Conservation (phyloP, 2,888 invertebrate species). For the Liopterus haemorrhoidalis region DNA sequence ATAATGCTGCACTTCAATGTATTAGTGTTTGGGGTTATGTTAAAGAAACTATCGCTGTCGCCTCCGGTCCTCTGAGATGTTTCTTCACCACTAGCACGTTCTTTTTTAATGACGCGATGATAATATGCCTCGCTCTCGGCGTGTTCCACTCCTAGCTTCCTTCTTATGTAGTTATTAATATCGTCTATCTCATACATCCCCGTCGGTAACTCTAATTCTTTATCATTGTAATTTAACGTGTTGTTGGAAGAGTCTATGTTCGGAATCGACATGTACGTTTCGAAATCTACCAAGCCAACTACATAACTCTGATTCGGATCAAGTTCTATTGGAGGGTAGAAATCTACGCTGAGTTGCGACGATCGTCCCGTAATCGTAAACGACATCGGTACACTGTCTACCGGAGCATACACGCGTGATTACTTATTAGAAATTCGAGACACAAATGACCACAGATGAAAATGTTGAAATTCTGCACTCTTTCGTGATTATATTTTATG, state of each 20-base stretch:
- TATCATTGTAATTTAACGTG: slow-evolving; percentile 34
- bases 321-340: slow-evolving; percentile 1
- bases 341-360: slow-evolving; percentile 3
- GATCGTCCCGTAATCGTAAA: slow-evolving; percentile 2
- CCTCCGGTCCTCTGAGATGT: not conserved
- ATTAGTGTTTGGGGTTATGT: slow-evolving; percentile 31
- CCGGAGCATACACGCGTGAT: too few relatives aligned
- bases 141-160: too few relatives aligned
- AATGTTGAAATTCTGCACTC: slow-evolving; percentile 20
- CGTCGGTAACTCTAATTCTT: slow-evolving; percentile 30
- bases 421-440: slow-evolving; percentile 4
- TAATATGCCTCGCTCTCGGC: too few relatives aligned
- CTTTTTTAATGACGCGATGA: too few relatives aligned
- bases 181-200: slow-evolving; percentile 36
- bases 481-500: slow-evolving; percentile 13
- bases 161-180: slow-evolving; percentile 29
- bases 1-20: slow-evolving; percentile 30
- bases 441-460: slow-evolving; percentile 5
- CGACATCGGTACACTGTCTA: slow-evolving; percentile 7
- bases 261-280: slow-evolving; percentile 29
- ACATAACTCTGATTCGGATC: not conserved
- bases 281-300: not conserved
- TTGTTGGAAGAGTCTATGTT: slow-evolving; percentile 39
- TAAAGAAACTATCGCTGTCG: not conserved
- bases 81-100: too few relatives aligned